Evolutionary conservation across 2,888 invertebrate species (phyloP), one percentile per base, ranked within the genome.

Genomic region (Helobdella robusta): DNA sequence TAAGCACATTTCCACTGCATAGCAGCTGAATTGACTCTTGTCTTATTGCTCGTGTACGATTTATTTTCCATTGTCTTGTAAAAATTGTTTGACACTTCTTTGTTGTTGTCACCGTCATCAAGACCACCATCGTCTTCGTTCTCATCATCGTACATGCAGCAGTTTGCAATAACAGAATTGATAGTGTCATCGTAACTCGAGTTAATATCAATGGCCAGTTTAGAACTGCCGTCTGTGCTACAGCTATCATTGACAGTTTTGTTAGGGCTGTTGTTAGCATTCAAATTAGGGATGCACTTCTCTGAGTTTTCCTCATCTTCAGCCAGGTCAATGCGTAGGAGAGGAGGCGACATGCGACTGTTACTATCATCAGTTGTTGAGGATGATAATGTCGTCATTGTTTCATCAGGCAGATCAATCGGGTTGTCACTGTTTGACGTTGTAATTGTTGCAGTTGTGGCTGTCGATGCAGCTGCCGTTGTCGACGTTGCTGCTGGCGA

Each of bases 1-100:
- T 62, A 62, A 6, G 30, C 46, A 34, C 62, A 62, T 4, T 44
- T 46, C 62, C 62, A 62, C 15, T 35, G 25, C n/a, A 23, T 8
- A 23, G n/a, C 34, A 35, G 23, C 59, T 59, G 20, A n/a, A n/a
- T n/a, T n/a, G n/a, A n/a, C n/a, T n/a, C n/a, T n/a, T n/a, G n/a
- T n/a, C n/a, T n/a, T n/a, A n/a, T n/a, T n/a, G n/a, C n/a, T n/a
- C n/a, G n/a, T n/a, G n/a, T n/a, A n/a, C n/a, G n/a, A n/a, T n/a
- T n/a, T n/a, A n/a, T n/a, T n/a, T n/a, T n/a, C n/a, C n/a, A n/a
- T n/a, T n/a, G n/a, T n/a, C n/a, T n/a, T n/a, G n/a, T n/a, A n/a
- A n/a, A n/a, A n/a, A n/a, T n/a, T n/a, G n/a, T n/a, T n/a, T 50
- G 6, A 6, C 6, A 20, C 23, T n/a, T 11, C 50, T 50, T n/a